phyloP scores from a whole-genome alignment of 2,113 vertebrate genomes.

The Osmerus mordax region DNA sequence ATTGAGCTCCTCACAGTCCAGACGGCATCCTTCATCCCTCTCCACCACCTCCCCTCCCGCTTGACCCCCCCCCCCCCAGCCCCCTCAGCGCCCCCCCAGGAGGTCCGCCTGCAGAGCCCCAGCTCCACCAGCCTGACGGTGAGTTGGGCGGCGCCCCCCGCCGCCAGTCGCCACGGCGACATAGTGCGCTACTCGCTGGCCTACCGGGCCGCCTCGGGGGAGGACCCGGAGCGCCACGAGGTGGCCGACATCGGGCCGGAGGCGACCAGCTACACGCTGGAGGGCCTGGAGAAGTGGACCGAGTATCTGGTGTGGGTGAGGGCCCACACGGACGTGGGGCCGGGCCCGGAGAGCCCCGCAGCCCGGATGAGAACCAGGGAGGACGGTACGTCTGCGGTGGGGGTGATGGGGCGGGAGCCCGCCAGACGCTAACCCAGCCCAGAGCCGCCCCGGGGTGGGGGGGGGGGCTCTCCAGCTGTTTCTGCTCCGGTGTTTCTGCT shows the following conservation, averaged over 20 bases:
- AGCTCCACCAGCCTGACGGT: constrained; percentile 91
- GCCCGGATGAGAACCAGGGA: constrained; percentile 84
- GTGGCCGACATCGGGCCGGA: constrained; percentile 82
- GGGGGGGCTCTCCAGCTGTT: neutral
- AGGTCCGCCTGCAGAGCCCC: constrained; percentile 82
- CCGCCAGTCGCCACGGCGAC: constrained; percentile 81
- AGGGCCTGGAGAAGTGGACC: constrained; percentile 92
- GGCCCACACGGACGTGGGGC: constrained; percentile 87
- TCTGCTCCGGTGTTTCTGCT: neutral
- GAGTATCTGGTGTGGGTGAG: constrained; percentile 91
- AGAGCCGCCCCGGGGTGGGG: neutral
- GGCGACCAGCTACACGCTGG: constrained; percentile 83
- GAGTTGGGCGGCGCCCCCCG: constrained; percentile 91
- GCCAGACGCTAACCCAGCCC: neutral
- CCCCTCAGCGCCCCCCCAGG: constrained; percentile 84
- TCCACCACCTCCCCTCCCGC: constrained; percentile 71
- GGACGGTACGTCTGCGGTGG: constrained; percentile 79
- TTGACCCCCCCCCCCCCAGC: constrained; percentile 61
- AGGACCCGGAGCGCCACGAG: constrained; percentile 81
- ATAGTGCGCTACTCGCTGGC: constrained; percentile 87
- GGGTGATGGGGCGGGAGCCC: neutral
- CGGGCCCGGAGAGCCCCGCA: constrained; percentile 84
- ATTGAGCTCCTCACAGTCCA: constrained; percentile 43
- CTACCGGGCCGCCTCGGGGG: constrained; percentile 80
- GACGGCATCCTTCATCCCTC: constrained; percentile 62